Evolutionary conservation across 2,113 vertebrate genomes (phyloP), one percentile per base, ranked within the genome.

Genomic region (Sinocyclocheilus rhinocerous): DNA sequence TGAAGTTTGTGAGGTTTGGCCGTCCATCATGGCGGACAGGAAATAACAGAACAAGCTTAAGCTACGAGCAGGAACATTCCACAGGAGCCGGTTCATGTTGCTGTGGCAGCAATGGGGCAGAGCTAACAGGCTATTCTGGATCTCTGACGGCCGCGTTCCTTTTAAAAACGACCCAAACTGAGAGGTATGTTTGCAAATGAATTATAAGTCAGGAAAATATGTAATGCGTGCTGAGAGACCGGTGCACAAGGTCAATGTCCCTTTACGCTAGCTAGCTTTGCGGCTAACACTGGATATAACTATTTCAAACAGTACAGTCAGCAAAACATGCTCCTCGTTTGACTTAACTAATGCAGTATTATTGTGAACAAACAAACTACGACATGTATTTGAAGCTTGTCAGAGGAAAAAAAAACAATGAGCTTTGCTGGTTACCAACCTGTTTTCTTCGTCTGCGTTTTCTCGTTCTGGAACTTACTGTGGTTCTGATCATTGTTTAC

Each of bases 161-260:
- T 42, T 52, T 18, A 6, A 36, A 36, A 69, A 73, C 24, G 20
- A 2, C 4, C 33, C 20, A 55, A 36, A 69, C 11, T 20, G 12
- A 50, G 13, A 22, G 52, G n/a, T 5, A 15, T n/a, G 6, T 63
- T 65, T 76, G 5, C n/a, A 0, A 29, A 61, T 22, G 4, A 29
- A 48, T 22, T 22, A 26, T 8, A 33, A 22, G 3, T 18, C 4
- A 42, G 24, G 22, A 24, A 59, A n/a, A 73, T n/a, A 24, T 81
- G 33, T 59, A 84, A 76, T 76, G 81, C 79, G 78, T 85, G 84
- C 39, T 72, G 63, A 70, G 79, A 85, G 88, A 88, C 90, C 90
- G 89, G 91, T 84, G 88, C 88, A 90, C 91, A 92, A 92, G 91
- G 91, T 92, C 91, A 92, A 92, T 89, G 89, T 90, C 89, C 91